These are phyloP conservation scores for Lepus americanus DNA, from an alignment of 2,113 vertebrate species.

Conservation along the genomic window DNA sequence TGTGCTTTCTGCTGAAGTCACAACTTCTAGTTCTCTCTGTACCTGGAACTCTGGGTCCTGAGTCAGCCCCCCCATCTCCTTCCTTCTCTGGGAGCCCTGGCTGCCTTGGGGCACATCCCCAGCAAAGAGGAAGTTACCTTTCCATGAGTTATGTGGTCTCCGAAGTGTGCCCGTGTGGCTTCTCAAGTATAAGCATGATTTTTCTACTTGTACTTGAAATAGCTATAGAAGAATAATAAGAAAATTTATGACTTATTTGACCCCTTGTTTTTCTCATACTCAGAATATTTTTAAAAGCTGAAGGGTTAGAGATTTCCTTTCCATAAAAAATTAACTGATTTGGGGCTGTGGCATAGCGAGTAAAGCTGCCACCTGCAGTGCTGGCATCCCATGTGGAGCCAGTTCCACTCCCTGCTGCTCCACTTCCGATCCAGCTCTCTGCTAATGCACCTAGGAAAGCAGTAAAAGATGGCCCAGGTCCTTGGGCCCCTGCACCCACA, in stretches of 20 bases:
- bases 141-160: not conserved
- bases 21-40: not conserved
- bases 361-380: too few species aligned
- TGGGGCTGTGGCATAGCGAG: not conserved
- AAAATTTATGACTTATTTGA: conserved; percentile 10
- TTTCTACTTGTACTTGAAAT: conserved; percentile 19
- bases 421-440: too few species aligned
- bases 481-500: too few species aligned
- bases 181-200: not conserved
- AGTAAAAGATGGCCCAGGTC: too few species aligned
- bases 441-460: too few species aligned
- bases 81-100: not conserved
- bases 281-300: conserved; percentile 44
- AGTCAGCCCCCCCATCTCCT: not conserved
- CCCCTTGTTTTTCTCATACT: not conserved
- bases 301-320: not conserved
- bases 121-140: not conserved
- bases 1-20: not conserved
- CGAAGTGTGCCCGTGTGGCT: not conserved
- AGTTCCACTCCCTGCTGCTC: too few species aligned
- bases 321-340: conserved; percentile 35
- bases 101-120: not conserved
- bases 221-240: conserved; percentile 6
- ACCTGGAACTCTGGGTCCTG: not conserved
- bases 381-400: too few species aligned